Base-by-base conservation (phyloP, 2,113 vertebrate species). In the Artemisiospiza belli region DNA sequence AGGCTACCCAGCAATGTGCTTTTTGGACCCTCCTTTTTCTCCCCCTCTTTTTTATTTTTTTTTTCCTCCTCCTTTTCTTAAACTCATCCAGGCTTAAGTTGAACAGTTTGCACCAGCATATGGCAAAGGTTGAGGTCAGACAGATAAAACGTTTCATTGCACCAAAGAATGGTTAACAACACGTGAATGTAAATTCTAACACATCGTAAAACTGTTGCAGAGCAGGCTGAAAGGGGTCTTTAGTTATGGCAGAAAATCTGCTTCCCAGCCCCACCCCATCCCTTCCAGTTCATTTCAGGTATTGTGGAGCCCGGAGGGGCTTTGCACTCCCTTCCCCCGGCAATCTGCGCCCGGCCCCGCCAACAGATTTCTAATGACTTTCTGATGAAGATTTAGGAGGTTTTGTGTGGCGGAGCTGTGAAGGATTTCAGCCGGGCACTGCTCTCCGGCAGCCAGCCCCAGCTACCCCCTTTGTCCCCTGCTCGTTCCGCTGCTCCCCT, bases 81-180 rank as follows among this genome's bases (percentile, higher is more conserved):
- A 83, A 81, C 62, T 72, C 4, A 1, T 52, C 87, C 30, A 24
- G 95, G 87, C 95, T 96, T 83, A 87, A 92, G 35, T 61, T 93
- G 96, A 97, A 95, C 97, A 97, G 97, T 97, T 96, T 97, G 95
- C 79, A 59, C 92, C 87, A 97, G 98, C 99, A 99, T 99, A 99
- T 99, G 99, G 99, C 98, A 98, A 97, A 98, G 98, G 98, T 98
- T 97, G 98, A 98, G 98, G 98, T 99, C 99, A 99, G 98, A 98
- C 95, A 97, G 98, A 99, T 99, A 98, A 99, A 99, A 98, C 98
- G 96, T 99, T 98, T 97, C 98, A 97, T 97, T 98, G 96, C 78
- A 3, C 96, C 49, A 35, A 97, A 98, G 98, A 98, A 98, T 98
- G 97, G 98, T 99, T 99, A 99, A 99, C 99, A 98, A 98, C 98